phyloP scores from a whole-genome alignment of 1,140 invertebrate genomes.

The Sipha flava region DNA sequence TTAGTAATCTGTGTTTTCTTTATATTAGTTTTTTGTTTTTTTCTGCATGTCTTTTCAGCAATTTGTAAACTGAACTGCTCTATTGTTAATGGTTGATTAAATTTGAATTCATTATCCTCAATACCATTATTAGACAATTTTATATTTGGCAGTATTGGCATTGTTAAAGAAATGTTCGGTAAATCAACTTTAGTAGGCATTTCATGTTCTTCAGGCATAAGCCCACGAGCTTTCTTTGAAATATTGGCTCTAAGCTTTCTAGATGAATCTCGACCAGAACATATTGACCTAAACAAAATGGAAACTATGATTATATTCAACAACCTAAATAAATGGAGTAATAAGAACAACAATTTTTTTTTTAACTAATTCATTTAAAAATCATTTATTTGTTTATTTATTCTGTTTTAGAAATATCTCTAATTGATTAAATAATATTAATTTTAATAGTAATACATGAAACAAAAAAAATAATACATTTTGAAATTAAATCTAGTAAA shows the following conservation, averaged over 20 bases:
- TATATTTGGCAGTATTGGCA: neutral
- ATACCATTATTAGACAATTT: neutral
- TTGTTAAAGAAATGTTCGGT: neutral
- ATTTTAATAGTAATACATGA: too few relatives aligned
- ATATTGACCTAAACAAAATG: neutral
- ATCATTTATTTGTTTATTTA: too few relatives aligned
- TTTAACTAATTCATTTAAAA: too few relatives aligned
- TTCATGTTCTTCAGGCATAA: neutral
- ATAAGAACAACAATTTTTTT: too few relatives aligned
- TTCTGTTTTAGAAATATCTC: too few relatives aligned
- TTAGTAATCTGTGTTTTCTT: neutral
- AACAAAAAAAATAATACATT: too few relatives aligned
- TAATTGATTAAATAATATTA: too few relatives aligned
- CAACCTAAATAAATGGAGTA: too few relatives aligned
- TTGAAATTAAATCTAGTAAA: too few relatives aligned
- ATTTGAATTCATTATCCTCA: constrained; percentile 4
- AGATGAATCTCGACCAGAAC: neutral
- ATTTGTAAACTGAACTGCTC: constrained; percentile 17
- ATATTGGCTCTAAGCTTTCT: constrained; percentile 12
- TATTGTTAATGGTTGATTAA: constrained; percentile 24
- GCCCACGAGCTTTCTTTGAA: neutral
- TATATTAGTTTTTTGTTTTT: neutral
- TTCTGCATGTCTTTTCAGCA: neutral
- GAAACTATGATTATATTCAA: too few relatives aligned
- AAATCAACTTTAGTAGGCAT: constrained; percentile 16